Evolutionary conservation across 2,113 vertebrate genomes (phyloP).

Genomic region (Syngnathus typhle): DNA sequence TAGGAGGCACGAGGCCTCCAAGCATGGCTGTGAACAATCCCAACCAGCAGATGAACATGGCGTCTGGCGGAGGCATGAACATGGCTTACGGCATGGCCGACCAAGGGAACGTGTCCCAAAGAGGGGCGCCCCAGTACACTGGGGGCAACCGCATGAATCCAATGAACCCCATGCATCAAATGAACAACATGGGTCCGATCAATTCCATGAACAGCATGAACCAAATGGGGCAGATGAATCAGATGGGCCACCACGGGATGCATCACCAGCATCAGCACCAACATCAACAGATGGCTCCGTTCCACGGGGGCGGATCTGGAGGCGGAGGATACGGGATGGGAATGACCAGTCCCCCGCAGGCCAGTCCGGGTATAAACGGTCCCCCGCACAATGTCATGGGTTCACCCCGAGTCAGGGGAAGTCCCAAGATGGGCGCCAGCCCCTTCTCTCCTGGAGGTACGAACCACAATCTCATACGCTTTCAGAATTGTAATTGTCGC

Average conservation of each 20-base stretch:
- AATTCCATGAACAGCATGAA: conserved; percentile 37
- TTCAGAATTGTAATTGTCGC: not conserved
- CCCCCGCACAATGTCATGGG: conserved; percentile 84
- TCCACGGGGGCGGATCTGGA: conserved; percentile 68
- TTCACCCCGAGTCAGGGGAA: conserved; percentile 85
- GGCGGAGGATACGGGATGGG: conserved; percentile 76
- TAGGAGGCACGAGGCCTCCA: conserved; percentile 74
- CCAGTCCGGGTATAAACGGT: conserved; percentile 80
- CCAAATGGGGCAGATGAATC: conserved; percentile 46
- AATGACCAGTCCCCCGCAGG: conserved; percentile 85
- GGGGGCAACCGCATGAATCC: conserved; percentile 58
- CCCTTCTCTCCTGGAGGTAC: conserved; percentile 95
- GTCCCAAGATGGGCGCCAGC: conserved; percentile 87
- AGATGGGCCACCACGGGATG: conserved; percentile 66
- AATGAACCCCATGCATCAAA: conserved; percentile 33
- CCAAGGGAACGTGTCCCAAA: conserved; percentile 64
- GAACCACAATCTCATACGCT: not conserved
- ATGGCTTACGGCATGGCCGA: conserved; percentile 65
- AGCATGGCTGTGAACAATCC: conserved; percentile 71
- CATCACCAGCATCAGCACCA: conserved; percentile 60
- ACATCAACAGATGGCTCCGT: conserved; percentile 73
- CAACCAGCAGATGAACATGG: conserved; percentile 76
- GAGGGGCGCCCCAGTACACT: conserved; percentile 56
- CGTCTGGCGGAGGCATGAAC: conserved; percentile 74
- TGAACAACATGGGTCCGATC: conserved; percentile 21